These are phyloP conservation scores for Eupsilia transversa DNA, from an alignment of 2,888 invertebrate species.

Conservation along the genomic window DNA sequence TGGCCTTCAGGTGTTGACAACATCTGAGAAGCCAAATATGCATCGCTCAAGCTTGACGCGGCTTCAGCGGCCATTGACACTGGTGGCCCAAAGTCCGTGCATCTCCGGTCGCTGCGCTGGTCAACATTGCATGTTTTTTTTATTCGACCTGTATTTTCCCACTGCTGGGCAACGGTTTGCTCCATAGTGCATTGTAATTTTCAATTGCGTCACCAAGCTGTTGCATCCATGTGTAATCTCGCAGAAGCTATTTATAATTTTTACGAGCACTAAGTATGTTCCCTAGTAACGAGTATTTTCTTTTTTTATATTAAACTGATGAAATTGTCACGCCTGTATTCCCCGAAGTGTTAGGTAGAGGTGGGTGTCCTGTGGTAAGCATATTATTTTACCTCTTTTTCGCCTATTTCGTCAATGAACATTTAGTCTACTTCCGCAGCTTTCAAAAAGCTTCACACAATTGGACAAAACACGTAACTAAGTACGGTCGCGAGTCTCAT, in stretches of 20 bases:
- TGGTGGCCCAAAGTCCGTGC: too few species aligned
- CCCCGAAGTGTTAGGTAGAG: neutral
- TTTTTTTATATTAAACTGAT: neutral
- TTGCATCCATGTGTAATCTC: too few species aligned
- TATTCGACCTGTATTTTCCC: too few species aligned
- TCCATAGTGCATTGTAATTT: neutral
- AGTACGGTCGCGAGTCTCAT: constrained; percentile 51
- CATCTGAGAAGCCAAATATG: too few species aligned
- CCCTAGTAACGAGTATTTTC: too few species aligned
- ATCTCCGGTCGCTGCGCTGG: too few species aligned
- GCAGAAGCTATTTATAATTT: neutral
- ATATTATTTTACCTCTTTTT: too few species aligned
- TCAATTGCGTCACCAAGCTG: neutral
- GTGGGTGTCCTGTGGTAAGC: neutral
- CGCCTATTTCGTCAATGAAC: neutral
- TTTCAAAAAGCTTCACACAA: constrained; percentile 17
- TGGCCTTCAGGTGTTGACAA: too few species aligned
- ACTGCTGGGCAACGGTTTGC: too few species aligned
- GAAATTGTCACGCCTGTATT: neutral
- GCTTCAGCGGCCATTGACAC: too few species aligned
- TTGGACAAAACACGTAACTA: constrained; percentile 19
- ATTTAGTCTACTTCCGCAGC: neutral
- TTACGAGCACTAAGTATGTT: neutral
- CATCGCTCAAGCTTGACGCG: too few species aligned
- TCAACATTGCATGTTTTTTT: too few species aligned